Evolutionary conservation across 1,140 invertebrate genomes (phyloP), one percentile per base, ranked within the genome.

Genomic region (Dermatophagoides farinae): DNA sequence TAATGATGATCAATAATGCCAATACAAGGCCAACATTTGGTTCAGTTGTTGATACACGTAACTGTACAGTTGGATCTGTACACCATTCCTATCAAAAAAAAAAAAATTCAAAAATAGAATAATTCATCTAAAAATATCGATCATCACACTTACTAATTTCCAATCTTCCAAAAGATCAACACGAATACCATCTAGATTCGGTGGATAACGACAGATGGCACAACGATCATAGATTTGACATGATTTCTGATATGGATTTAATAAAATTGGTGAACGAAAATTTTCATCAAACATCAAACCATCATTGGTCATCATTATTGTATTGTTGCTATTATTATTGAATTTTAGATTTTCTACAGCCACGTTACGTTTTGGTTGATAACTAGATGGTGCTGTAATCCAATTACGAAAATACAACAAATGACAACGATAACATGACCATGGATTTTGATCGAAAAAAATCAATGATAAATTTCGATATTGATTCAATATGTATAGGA

Each of bases 381-480:
- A n/a, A n/a, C n/a, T n/a, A n/a, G n/a, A 14, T 22, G 16, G 55
- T 62, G 44, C 64, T 65, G 43, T 22, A 8, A 70, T 60, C 70
- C 68, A 72, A 16, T 65, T 62, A 9, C 69, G 40, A 25, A 72
- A 58, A 0, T 66, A 65, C 16, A 64, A 61, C 47, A 70, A 67
- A 62, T 68, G 67, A 63, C 82, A 84, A 64, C 77, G 71, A 68
- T 82, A 80, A 66, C 82, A 84, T 4, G 75, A 73, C 81, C 81
- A 83, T 6, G 76, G 77, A 69, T 83, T 83, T 23, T 74, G 73
- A 31, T 79, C 72, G 61, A 84, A 67, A 61, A 63, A 55, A 8
- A 68, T 22, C 6, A n/a, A 20, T 16, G 41, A 60, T 1, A 65
- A 47, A 20, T 55, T 51, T 16, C 38, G 6, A 14, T 62, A 39